phyloP scores from a whole-genome alignment of 2,113 vertebrate species.

The Aptenodytes forsteri region DNA sequence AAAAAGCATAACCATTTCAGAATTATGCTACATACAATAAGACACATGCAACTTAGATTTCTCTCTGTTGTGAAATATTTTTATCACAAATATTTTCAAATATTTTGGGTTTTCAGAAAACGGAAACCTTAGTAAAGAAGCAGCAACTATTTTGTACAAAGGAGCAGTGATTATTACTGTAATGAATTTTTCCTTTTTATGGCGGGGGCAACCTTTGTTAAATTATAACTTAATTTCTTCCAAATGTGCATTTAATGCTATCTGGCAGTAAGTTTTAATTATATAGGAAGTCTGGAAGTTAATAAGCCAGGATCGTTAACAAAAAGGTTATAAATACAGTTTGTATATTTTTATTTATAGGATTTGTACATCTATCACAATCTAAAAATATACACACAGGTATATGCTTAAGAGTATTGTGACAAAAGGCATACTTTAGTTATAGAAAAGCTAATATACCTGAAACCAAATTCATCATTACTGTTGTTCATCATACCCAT shows the following conservation, averaged over 20 bases:
- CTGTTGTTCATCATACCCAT: background rate
- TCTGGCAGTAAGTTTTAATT: background rate
- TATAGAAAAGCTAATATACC: background rate
- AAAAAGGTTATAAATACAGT: background rate
- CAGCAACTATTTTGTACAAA: background rate
- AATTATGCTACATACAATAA: background rate
- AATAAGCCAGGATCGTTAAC: background rate
- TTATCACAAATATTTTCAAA: background rate
- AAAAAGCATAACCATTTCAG: background rate
- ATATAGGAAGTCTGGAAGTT: background rate
- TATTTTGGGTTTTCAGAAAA: background rate
- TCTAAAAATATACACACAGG: background rate
- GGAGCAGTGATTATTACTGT: background rate
- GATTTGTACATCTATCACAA: background rate
- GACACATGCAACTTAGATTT: background rate
- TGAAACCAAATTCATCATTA: background rate
- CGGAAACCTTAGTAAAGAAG: background rate
- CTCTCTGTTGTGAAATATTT: background rate
- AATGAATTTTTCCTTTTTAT: background rate
- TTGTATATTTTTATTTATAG: background rate
- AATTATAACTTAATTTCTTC: background rate
- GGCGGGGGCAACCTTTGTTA: background rate
- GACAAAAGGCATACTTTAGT: background rate
- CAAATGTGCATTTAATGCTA: background rate
- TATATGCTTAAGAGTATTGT: background rate